Conservation (phyloP, 2,888 invertebrate genomes). For the Gnatocerus cornutus region DNA sequence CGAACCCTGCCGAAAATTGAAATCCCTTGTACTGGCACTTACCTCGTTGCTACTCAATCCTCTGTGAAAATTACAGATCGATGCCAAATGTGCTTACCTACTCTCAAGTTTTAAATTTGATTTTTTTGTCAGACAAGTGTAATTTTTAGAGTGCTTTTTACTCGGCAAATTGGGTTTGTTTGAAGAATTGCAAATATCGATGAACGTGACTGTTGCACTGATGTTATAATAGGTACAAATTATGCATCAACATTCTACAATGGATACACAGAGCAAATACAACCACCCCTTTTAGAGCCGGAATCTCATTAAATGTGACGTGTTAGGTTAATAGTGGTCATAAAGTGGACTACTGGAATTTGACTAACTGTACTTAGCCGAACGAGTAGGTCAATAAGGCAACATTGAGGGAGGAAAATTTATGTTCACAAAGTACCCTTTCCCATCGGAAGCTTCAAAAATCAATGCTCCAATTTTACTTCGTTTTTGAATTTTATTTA, state of each 20-base stretch:
- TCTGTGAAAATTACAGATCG: slow-evolving; percentile 4
- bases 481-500: too few species aligned
- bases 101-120: neutral
- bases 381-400: neutral
- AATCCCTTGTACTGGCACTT: slow-evolving; percentile 2
- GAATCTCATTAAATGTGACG: slow-evolving; percentile 2
- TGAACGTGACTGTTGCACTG: neutral
- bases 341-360: neutral
- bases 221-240: neutral
- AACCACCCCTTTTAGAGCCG: slow-evolving; percentile 2
- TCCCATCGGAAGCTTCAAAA: too few species aligned
- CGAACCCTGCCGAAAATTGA: neutral
- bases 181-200: neutral
- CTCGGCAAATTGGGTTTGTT: neutral
- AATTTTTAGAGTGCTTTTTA: neutral
- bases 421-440: neutral
- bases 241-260: neutral
- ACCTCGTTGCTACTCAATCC: neutral
- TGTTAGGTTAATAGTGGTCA: neutral
- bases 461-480: too few species aligned
- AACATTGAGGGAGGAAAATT: neutral
- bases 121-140: neutral
- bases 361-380: neutral
- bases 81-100: neutral
- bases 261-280: neutral